These are phyloP conservation scores for Thalassophryne amazonica DNA, from an alignment of 2,797 vertebrate genomes.

Conservation along the genomic window DNA sequence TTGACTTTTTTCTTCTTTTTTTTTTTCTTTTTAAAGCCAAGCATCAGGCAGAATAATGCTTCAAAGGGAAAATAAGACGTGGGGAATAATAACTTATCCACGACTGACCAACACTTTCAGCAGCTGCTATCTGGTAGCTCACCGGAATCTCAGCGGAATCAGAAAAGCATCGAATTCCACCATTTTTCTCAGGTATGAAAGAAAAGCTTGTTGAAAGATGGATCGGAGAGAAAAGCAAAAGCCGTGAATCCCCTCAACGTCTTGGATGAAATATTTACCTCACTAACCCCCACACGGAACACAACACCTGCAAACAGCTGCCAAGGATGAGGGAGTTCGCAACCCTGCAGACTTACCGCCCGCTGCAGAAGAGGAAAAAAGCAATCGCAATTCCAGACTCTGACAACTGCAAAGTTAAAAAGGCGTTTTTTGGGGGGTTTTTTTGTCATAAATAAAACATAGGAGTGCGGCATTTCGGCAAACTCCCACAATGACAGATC, in stretches of 20 bases:
- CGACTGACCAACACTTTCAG: conserved; percentile 28
- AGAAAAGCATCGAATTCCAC: conserved; percentile 14
- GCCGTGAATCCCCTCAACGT: conserved; percentile 41
- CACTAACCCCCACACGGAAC: conserved; percentile 60
- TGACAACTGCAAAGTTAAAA: conserved; percentile 70
- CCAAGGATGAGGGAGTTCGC: conserved; percentile 53
- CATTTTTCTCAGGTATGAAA: conserved; percentile 29
- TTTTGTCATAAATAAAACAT: conserved; percentile 82
- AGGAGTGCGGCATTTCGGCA: conserved; percentile 70
- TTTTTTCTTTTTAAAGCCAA: conserved; percentile 20
- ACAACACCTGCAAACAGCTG: conserved; percentile 70
- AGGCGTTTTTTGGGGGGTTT: too few relatives aligned
- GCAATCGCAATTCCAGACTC: conserved; percentile 63
- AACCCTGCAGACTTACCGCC: conserved; percentile 57
- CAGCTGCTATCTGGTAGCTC: background rate
- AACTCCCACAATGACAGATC: conserved; percentile 67
- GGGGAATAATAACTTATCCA: conserved; percentile 19
- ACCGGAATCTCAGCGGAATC: conserved; percentile 25
- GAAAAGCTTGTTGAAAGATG: conserved; percentile 43
- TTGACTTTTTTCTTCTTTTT: too few relatives aligned
- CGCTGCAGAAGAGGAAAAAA: conserved; percentile 46
- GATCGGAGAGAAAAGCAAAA: conserved; percentile 32
- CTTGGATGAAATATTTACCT: conserved; percentile 60
- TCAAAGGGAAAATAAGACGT: conserved; percentile 15
- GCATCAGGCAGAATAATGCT: conserved; percentile 36